A percentile compares a stretch with the other conserved stretches of the same genome.
These are phyloP conservation scores for Euphonia xanthogaster DNA, from an alignment of 2,797 vertebrate genomes.

Conservation along the genomic window DNA sequence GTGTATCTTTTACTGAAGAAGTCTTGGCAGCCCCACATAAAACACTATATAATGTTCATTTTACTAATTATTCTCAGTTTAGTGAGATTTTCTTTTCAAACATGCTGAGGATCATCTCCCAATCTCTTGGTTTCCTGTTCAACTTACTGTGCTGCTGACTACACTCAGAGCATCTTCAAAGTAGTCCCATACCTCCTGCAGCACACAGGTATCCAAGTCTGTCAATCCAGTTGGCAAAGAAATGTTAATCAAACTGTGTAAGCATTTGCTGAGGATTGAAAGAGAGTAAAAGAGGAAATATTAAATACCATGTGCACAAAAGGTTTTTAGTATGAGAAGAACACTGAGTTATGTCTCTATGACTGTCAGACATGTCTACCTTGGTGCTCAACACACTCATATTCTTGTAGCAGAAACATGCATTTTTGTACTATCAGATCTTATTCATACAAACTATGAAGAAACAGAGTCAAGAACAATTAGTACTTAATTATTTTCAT, in stretches of 20 bases:
- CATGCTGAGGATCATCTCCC: not conserved
- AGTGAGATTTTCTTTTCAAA: not conserved
- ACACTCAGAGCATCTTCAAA: constrained; percentile 87
- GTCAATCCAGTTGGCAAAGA: constrained; percentile 80
- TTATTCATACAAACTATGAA: not conserved
- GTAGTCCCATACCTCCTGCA: constrained; percentile 86
- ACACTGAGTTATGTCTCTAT: not conserved
- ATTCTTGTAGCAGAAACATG: not conserved
- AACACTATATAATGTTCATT: not conserved
- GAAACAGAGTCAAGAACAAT: not conserved
- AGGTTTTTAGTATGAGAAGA: not conserved
- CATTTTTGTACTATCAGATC: not conserved
- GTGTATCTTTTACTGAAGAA: not conserved
- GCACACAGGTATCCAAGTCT: constrained; percentile 76
- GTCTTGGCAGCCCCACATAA: not conserved
- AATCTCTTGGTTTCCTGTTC: not conserved
- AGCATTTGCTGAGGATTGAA: constrained; percentile 80
- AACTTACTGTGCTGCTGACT: constrained; percentile 84
- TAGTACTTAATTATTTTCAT: not conserved
- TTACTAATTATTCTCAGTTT: not conserved
- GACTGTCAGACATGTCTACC: not conserved
- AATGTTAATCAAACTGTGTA: constrained; percentile 88
- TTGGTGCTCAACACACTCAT: not conserved
- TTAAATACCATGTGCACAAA: not conserved
- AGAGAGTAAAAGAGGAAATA: constrained; percentile 21